phyloP scores from a whole-genome alignment of 1,140 invertebrate genomes.

The Venustaconcha ellipsiformis region DNA sequence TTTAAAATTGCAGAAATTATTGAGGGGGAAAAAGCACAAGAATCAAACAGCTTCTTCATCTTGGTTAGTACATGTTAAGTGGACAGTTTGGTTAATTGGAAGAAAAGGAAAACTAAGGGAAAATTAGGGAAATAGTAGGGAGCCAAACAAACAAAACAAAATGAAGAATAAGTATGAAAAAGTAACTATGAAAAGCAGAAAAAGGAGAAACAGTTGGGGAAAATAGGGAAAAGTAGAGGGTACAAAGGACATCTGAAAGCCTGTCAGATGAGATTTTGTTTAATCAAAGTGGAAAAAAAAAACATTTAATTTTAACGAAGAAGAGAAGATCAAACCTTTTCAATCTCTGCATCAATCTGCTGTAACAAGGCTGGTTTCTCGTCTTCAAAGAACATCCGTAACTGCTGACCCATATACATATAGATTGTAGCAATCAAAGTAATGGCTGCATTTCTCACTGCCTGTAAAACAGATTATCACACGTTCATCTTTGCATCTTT shows the following conservation, averaged over 20 bases:
- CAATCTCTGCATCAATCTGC: slow-evolving; percentile 88
- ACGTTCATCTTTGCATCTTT: too few species aligned
- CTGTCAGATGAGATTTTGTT: not conserved
- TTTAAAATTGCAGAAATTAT: too few species aligned
- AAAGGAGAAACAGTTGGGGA: not conserved
- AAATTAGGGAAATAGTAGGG: too few species aligned
- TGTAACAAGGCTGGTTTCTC: slow-evolving; percentile 88
- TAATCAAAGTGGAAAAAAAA: not conserved
- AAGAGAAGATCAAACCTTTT: slow-evolving; percentile 74
- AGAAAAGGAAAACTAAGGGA: too few species aligned
- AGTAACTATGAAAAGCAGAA: not conserved
- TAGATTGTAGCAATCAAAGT: slow-evolving; percentile 79
- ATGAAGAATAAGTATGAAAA: too few species aligned
- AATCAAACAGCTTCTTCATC: too few species aligned
- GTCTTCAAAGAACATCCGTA: slow-evolving; percentile 85
- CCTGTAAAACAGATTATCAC: slow-evolving; percentile 47
- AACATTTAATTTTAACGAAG: not conserved
- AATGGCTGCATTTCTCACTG: slow-evolving; percentile 82
- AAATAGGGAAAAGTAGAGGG: not conserved
- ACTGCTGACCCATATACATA: slow-evolving; percentile 81
- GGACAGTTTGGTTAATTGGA: too few species aligned
- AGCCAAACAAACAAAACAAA: too few species aligned
- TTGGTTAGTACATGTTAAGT: too few species aligned
- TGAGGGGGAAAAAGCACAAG: too few species aligned
- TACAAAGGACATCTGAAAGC: not conserved